Evolutionary conservation across 2,113 vertebrate genomes (phyloP).

Genomic region (Empidonax alnorum): DNA sequence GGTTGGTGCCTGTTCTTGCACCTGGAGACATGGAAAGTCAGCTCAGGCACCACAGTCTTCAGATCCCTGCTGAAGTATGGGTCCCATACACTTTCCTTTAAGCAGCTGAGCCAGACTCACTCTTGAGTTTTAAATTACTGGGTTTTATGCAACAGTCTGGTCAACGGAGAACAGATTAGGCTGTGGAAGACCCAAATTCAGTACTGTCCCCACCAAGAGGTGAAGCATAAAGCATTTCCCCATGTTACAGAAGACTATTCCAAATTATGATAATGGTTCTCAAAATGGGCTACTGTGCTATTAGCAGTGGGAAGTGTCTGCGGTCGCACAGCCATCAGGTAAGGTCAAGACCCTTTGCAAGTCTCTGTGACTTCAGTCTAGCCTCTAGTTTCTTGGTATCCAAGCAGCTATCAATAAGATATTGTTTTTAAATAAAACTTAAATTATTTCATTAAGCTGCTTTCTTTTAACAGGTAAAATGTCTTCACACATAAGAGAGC

Average conservation of each 20-base stretch:
- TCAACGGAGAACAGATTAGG: not conserved
- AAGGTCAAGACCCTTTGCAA: not conserved
- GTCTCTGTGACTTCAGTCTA: not conserved
- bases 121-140: not conserved
- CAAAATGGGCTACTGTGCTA: not conserved
- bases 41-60: not conserved
- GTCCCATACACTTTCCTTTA: accelerated
- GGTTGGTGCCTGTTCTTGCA: not conserved
- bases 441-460: not conserved
- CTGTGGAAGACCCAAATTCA: not conserved
- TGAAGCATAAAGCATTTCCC: not conserved
- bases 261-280: not conserved
- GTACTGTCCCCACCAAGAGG: not conserved
- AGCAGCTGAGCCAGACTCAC: not conserved
- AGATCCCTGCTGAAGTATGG: not conserved
- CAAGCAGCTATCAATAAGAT: not conserved
- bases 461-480: not conserved
- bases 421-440: not conserved
- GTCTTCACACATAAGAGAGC: not conserved
- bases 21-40: not conserved
- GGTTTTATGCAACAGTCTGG: not conserved
- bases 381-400: not conserved
- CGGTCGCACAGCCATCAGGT: not conserved
- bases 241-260: not conserved
- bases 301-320: not conserved